phyloP scores from a whole-genome alignment of 2,888 invertebrate genomes.

The Acanthococcus lagerstroemiae region DNA sequence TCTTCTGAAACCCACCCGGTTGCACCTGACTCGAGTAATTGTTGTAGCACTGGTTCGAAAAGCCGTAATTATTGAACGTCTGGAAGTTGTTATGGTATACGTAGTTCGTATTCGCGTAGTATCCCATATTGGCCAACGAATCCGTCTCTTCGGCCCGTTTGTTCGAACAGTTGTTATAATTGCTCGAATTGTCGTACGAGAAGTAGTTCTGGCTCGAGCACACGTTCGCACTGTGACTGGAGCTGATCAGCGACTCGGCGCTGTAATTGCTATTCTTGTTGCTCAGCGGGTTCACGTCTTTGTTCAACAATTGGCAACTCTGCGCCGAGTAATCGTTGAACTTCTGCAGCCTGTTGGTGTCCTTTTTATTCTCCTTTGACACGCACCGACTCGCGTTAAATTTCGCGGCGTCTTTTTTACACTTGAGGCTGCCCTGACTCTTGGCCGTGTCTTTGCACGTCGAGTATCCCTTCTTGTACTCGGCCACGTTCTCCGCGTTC shows the following conservation, averaged over 20 bases:
- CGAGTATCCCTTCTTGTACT: conserved; percentile 2
- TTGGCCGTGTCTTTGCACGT: background rate
- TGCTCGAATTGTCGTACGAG: conserved; percentile 11
- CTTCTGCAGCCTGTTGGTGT: background rate
- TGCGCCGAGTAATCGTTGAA: background rate
- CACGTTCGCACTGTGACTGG: conserved; percentile 5
- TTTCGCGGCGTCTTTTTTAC: conserved; percentile 5
- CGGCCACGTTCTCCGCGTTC: background rate
- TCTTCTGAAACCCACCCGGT: conserved; percentile 7
- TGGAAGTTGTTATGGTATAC: conserved; percentile 20
- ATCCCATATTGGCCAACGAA: conserved; percentile 14
- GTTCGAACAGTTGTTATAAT: conserved; percentile 11
- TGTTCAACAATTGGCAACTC: background rate
- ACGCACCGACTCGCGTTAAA: conserved; percentile 11
- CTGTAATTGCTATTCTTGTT: conserved; percentile 32
- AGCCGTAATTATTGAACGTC: conserved; percentile 21
- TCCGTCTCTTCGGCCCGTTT: conserved; percentile 15
- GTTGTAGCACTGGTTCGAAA: conserved; percentile 21
- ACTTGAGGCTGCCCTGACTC: background rate
- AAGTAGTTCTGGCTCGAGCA: conserved; percentile 13
- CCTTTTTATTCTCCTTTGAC: conserved; percentile 22
- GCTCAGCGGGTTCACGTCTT: conserved; percentile 9
- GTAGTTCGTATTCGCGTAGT: conserved; percentile 16
- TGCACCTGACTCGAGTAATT: conserved; percentile 26
- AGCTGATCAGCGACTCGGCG: conserved; percentile 36